phyloP scores from a whole-genome alignment of 2,113 vertebrate genomes.

The Chlorodrepanis virens region DNA sequence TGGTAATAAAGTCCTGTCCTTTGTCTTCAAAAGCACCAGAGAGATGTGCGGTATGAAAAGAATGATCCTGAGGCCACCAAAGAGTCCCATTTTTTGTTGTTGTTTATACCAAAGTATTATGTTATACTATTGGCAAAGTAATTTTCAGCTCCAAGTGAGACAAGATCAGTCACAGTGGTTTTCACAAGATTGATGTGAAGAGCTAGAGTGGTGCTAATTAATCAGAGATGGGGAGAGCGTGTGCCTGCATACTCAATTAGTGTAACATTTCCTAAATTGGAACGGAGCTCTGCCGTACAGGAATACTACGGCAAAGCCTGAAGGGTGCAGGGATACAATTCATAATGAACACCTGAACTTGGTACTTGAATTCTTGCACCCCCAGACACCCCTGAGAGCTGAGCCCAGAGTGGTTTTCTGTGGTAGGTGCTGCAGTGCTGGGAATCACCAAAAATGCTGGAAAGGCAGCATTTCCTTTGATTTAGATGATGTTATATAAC shows the following conservation, averaged over 20 bases:
- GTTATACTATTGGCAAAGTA: constrained; percentile 71
- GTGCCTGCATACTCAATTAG: constrained; percentile 73
- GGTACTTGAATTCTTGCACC: not conserved
- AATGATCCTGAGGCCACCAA: not conserved
- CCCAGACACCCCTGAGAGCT: not conserved
- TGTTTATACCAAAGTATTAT: constrained; percentile 67
- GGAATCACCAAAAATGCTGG: not conserved
- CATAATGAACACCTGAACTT: not conserved
- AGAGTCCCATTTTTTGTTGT: constrained; percentile 61
- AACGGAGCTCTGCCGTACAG: not conserved
- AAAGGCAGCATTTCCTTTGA: not conserved
- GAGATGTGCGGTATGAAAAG: constrained; percentile 51
- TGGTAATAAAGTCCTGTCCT: constrained; percentile 38
- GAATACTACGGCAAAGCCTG: not conserved
- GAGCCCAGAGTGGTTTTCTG: not conserved
- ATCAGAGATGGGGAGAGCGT: constrained; percentile 77
- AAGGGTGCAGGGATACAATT: not conserved
- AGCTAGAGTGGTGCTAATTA: constrained; percentile 84
- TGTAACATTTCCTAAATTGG: constrained; percentile 70
- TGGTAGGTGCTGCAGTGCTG: not conserved
- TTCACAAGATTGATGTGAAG: constrained; percentile 70
- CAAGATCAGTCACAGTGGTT: constrained; percentile 72
- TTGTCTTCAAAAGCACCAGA: constrained; percentile 62
- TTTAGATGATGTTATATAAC: not conserved
- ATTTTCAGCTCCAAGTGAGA: constrained; percentile 78